These are phyloP conservation scores for Paragorgia papillata DNA, from an alignment of 92 coral and sea anemone genomes.

Conservation along the genomic window DNA sequence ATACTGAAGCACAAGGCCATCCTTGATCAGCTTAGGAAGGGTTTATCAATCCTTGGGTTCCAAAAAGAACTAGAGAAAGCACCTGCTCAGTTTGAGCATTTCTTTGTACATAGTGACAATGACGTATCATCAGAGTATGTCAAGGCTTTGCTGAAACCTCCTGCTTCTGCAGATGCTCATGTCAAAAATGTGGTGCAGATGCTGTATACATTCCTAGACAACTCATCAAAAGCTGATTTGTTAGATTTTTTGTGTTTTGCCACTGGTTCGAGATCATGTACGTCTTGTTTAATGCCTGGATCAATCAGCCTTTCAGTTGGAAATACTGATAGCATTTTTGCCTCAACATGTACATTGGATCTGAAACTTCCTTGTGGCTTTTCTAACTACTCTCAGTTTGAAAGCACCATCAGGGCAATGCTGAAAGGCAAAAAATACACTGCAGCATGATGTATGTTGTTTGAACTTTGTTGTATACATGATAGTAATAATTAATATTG, in stretches of 20 bases:
- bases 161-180: conserved; percentile 18
- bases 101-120: too few species aligned
- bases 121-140: too few species aligned
- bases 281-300: conserved; percentile 6
- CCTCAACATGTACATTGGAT: background rate
- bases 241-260: conserved; percentile 6
- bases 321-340: conserved; percentile 15
- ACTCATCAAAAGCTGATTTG: conserved; percentile 11
- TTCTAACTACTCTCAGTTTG: background rate
- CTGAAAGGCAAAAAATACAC: too few species aligned
- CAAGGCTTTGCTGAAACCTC: conserved; percentile 50
- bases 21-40: conserved; percentile 63
- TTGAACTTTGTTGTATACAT: too few species aligned
- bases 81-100: conserved; percentile 59
- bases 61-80: conserved; percentile 51
- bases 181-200: conserved; percentile 25
- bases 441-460: conserved; percentile 7
- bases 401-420: conserved; percentile 2
- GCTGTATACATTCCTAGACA: conserved; percentile 23
- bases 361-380: background rate
- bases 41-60: conserved; percentile 53
- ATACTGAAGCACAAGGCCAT: conserved; percentile 59
- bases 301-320: conserved; percentile 14
- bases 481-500: background rate
- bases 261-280: background rate